Percentiles rank a stretch among this genome's conserved stretches.
Conservation (phyloP, 2,113 vertebrate species). For the Chloropsis hardwickii region DNA sequence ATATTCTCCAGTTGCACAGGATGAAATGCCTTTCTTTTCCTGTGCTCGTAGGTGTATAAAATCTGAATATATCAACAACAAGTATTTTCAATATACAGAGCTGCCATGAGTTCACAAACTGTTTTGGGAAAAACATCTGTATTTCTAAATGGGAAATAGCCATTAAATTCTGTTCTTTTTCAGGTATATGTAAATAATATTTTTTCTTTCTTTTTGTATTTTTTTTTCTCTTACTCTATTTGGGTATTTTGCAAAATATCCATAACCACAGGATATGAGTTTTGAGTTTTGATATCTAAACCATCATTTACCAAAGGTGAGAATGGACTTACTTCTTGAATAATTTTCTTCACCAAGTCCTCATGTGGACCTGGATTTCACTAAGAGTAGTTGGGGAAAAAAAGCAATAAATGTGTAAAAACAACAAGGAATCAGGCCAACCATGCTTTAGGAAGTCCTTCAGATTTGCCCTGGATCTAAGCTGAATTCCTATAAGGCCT, state of each 20-base stretch:
- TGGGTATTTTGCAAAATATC: not conserved
- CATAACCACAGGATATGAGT: not conserved
- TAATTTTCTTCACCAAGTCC: not conserved
- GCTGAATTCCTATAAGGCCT: not conserved
- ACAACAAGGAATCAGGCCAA: not conserved
- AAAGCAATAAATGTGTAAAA: not conserved
- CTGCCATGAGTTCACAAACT: not conserved
- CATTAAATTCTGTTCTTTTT: not conserved
- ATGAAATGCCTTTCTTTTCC: not conserved
- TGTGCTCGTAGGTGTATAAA: not conserved
- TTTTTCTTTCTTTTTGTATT: too few relatives aligned
- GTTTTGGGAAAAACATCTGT: not conserved
- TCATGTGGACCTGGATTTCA: not conserved
- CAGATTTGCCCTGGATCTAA: not conserved
- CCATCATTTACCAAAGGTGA: not conserved
- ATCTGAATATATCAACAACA: not conserved
- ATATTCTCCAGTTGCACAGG: not conserved
- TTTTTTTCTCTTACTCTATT: not conserved
- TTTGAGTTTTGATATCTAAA: not conserved
- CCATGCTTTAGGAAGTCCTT: not conserved
- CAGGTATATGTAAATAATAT: not conserved
- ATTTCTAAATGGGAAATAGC: not conserved
- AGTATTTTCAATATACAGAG: not conserved
- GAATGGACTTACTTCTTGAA: not conserved
- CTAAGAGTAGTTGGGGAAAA: not conserved